Percentiles rank a stretch among this genome's conserved stretches.
Evolutionary conservation across 2,797 vertebrate genomes (phyloP).

Genomic region (Chromis chromis): DNA sequence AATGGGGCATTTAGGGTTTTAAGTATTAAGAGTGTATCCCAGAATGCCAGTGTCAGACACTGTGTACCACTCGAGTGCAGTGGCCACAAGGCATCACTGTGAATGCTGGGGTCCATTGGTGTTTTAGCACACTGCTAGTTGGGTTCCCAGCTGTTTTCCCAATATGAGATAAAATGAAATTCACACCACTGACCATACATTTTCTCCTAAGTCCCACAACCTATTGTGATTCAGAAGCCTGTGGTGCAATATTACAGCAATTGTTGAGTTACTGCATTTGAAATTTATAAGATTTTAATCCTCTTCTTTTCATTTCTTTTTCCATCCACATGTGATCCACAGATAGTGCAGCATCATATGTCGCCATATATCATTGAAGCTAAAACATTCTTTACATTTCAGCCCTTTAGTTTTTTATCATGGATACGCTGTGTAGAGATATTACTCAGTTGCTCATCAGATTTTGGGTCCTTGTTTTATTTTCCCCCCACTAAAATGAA

Average conservation of each 20-base stretch:
- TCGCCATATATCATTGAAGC: conserved; percentile 39
- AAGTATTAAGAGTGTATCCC: conserved; percentile 76
- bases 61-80: conserved; percentile 76
- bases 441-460: conserved; percentile 62
- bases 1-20: conserved; percentile 70
- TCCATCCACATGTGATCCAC: conserved; percentile 50
- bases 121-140: conserved; percentile 73
- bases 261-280: conserved; percentile 71
- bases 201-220: conserved; percentile 72
- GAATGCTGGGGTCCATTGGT: conserved; percentile 64
- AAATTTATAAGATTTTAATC: conserved; percentile 61
- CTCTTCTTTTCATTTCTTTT: conserved; percentile 42
- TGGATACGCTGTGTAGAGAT: conserved; percentile 49
- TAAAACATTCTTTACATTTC: conserved; percentile 15
- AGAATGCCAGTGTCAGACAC: conserved; percentile 79
- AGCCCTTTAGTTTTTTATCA: neutral
- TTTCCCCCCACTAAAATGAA: conserved; percentile 81
- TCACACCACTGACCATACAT: conserved; percentile 79
- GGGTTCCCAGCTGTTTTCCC: conserved; percentile 77
- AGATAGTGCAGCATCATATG: neutral
- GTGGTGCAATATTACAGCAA: conserved; percentile 61
- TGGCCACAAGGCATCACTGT: conserved; percentile 80
- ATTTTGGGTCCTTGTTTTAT: conserved; percentile 86
- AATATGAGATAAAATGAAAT: conserved; percentile 82
- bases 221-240: conserved; percentile 74